Evolutionary conservation across 2,888 invertebrate species (phyloP), one percentile per base, ranked within the genome.

Genomic region (Folsomia candida): DNA sequence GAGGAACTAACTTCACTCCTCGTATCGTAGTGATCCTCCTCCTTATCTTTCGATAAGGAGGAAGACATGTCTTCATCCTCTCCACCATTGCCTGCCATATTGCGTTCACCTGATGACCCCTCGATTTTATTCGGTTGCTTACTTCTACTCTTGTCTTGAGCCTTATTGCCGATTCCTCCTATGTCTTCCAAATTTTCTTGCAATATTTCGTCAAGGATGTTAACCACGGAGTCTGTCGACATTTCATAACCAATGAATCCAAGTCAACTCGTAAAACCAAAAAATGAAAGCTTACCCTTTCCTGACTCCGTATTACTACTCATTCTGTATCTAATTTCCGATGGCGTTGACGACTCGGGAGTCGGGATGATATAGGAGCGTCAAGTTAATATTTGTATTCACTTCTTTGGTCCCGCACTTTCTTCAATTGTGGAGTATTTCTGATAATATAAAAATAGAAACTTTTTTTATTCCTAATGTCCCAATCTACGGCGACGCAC

Each of bases 1-100:
- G 90, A 90, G 76, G 92, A 93, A 65, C 93, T 92, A 29, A 94
- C 92, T 85, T 95, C 94, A 83, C 94, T 94, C 14, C 92, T 86
- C 1, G 92, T 92, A 83, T 93, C 93, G 81, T 91, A 93, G 54
- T 76, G 70, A 51, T 76, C 75, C 47, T 75, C 76, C n/a, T 72
- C 69, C 26, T 66, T 65, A 11, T 26, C 68, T 18, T 65, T 37
- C 6, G 37, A n/a, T n/a, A n/a, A n/a, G n/a, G n/a, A n/a, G n/a
- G n/a, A n/a, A n/a, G n/a, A 37, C 4, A 37, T 37, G 37, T 37
- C 37, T 9, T 37, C 37, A 14, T 37, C 37, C 6, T 37, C 37
- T 37, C 14, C 37, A 4, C 37, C 37, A 37, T 37, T 37, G 69
- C 11, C 57, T 67, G 47, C 73, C 74, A 58, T 4, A 37, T 37